Evolutionary conservation across 1,140 invertebrate genomes (phyloP), one percentile per base, ranked within the genome.

Genomic region (Camponotus floridanus): DNA sequence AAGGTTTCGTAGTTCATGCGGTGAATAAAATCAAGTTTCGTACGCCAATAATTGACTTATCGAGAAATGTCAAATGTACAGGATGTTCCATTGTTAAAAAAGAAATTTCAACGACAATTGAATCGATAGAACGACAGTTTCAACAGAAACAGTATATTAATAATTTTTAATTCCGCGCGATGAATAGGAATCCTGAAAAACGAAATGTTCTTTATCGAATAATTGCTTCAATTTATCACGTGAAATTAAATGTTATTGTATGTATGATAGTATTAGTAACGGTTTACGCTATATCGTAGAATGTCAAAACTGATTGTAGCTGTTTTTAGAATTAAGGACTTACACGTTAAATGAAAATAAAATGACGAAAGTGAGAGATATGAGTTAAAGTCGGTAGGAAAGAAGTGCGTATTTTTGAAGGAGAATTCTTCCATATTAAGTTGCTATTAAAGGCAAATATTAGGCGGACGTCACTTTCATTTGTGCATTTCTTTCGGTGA

Each of bases 181-280:
- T 80, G n/a, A 55, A 68, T 57, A 67, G 0, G 55, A 55, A 2
- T 79, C 15, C 4, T 18, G 6, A 33, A 65, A 18, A 39, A 55
- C 2, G 9, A 70, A 11, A 9, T 57, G 39, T 70, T 31, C 11
- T 48, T 48, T 5, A 26, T 57, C 18, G 13, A 39, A 55, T 70
- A 80, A 48, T 33, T 9, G 13, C 7, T 21, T 67, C 8, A 31
- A 57, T 80, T 70, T 80, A 42, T 45, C 11, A 9, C 6, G 5
- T 70, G 36, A 70, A 70, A 80, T 57, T 70, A 80, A 70, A 21
- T 59, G n/a, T 42, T 48, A 59, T 26, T 79, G 33, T 76, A 21
- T 65, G 65, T 51, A 18, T 80, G 65, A 68, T 57, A 42, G 48
- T 70, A 70, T 26, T 18, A 51, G 15, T 57, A 26, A 39, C n/a